Base-by-base conservation (phyloP, 2,797 vertebrate genomes). In the Eulemur albifrons region DNA sequence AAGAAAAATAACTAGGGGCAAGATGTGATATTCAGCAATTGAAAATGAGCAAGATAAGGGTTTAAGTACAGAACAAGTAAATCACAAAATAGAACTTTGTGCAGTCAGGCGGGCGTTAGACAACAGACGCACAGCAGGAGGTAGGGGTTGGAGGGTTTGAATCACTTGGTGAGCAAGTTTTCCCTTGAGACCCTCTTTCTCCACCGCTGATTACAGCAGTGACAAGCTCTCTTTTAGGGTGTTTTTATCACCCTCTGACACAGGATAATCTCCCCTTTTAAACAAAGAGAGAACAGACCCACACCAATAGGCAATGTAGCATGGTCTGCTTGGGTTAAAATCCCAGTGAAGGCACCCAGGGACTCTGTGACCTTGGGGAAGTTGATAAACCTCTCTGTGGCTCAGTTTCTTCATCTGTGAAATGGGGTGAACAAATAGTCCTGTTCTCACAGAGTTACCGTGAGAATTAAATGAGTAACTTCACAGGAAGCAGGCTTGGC, bases 41-140 rank as follows among this genome's bases (percentile, higher is more conserved):
- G 79, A 79, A 94, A 97, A 94, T 77, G 75, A 96, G 43, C 67
- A 45, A 87, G 95, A 95, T 97, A 97, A 97, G 81, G 61, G 23
- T 80, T 86, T 79, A 79, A 86, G n/a, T 61, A 63, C 32, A 70
- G 69, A 94, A 83, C 67, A 30, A 77, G 72, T 21, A n/a, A 87
- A 52, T 85, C 40, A 8, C 32, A 54, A 81, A 94, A 79, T 27
- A 69, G 69, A 70, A 50, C 43, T 79, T 30, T 65, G 35, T 45
- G 54, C 38, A 48, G 59, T 40, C 8, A 45, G 40, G 73, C n/a
- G 3, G 50, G 20, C 76, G 10, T 11, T 0, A 61, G 30, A 72
- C 61, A 87, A 61, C 43, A 81, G 75, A 10, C 11, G 20, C 61
- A 23, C 52, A 18, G 32, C 59, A 30, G 15, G 20, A 48, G 45